Evolutionary conservation across 1,140 invertebrate species (phyloP), one percentile per base, ranked within the genome.

Genomic region (Phymastichus coffea): DNA sequence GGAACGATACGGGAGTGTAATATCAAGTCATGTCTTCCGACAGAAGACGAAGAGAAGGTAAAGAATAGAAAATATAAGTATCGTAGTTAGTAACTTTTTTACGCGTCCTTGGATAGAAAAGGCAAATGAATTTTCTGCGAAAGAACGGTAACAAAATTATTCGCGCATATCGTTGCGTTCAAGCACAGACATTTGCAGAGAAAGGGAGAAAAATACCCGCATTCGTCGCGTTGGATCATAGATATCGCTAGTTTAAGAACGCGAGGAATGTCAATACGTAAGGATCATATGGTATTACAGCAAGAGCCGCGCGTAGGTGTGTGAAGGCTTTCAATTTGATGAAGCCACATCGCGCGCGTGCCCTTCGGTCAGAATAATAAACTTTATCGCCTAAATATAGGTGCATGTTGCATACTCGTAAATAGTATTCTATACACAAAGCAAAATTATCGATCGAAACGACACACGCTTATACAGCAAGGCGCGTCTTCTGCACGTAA

Each of bases 1-100:
- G 67, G 66, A 52, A 54, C n/a, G 54, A 63, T 68, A 68, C 66
- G 67, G 67, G 64, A 35, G 30, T 47, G 35, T 33, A 14, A 46
- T 33, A 48, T 57, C 46, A 30, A 40, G 37, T 51, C 52, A 3
- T 38, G 43, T 57, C 4, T 48, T 48, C 15, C 23, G 30, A 30
- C 3, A 28, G 38, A 4, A 19, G 40, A 41, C 23, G 10, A 48
- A 6, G 15, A 26, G 10, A 44, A 19, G 9, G 14, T 22, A 43
- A 41, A 22, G 41, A 26, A 30, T 2, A 25, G 23, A 35, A 25
- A 52, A n/a, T 4, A 46, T 10, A 57, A 14, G 25, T 43, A 44
- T 17, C 6, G 40, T 53, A 53, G 47, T 41, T 59, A 6, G n/a
- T 52, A 52, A 40, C n/a, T 52, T 59, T 53, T 58, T 59, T 59